Evolutionary conservation across 1,140 invertebrate species (phyloP).

Genomic region (Drosophila kanapiae): DNA sequence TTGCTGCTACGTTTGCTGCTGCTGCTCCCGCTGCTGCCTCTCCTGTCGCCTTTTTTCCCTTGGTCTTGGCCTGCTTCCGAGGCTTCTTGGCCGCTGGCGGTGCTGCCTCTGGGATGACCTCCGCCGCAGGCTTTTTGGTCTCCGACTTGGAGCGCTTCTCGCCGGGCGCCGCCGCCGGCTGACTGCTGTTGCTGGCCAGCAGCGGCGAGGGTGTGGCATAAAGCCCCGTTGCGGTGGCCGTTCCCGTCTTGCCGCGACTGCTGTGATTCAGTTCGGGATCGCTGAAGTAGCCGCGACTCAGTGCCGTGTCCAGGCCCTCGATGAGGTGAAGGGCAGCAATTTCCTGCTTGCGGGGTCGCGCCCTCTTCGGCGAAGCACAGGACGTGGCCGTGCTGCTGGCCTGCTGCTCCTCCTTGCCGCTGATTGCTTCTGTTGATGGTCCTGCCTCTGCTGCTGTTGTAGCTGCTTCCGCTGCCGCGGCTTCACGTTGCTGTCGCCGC

Average conservation of each 20-base stretch:
- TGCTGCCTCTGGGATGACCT: conserved; percentile 13
- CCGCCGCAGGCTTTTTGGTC: conserved; percentile 70
- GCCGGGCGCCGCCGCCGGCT: neutral
- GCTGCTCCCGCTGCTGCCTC: neutral
- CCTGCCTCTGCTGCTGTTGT: neutral
- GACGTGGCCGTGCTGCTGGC: conserved; percentile 20
- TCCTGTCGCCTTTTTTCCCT: conserved; percentile 24
- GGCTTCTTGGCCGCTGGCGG: conserved; percentile 36
- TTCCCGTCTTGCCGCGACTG: conserved; percentile 30
- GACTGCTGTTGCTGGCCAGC: conserved; percentile 15
- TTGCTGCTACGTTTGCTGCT: neutral
- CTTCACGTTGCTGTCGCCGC: conserved; percentile 27
- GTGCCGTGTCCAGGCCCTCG: conserved; percentile 55
- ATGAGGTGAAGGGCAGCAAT: conserved; percentile 68
- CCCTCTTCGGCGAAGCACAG: conserved; percentile 67
- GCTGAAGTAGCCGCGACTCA: conserved; percentile 82
- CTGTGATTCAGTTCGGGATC: conserved; percentile 75
- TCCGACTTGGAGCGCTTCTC: conserved; percentile 84
- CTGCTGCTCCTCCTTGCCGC: conserved; percentile 7
- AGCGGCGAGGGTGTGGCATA: conserved; percentile 56
- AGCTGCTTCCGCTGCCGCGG: neutral
- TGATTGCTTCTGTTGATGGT: neutral
- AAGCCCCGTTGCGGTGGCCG: conserved; percentile 8
- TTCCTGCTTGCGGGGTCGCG: conserved; percentile 65
- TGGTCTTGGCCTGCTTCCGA: conserved; percentile 44